phyloP scores from a whole-genome alignment of 2,888 invertebrate genomes.

The Plagodis pulveraria region DNA sequence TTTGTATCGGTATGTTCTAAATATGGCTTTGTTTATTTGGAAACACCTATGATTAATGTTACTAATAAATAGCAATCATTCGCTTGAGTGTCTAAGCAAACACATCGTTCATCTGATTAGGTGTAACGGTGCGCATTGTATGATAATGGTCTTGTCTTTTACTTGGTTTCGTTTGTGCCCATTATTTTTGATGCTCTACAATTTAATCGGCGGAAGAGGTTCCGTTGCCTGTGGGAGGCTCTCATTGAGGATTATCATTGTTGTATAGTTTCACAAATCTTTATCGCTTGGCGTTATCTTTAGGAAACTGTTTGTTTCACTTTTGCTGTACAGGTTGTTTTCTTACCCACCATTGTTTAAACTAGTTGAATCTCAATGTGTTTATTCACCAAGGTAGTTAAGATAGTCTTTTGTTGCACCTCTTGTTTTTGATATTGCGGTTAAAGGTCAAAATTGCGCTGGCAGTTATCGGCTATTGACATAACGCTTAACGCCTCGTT shows the following conservation, averaged over 20 bases:
- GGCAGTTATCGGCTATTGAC: conserved; percentile 65
- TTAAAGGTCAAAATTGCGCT: conserved; percentile 53
- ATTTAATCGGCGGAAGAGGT: conserved; percentile 71
- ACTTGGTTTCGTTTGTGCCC: conserved; percentile 62
- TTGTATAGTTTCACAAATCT: conserved; percentile 53
- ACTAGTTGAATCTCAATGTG: conserved; percentile 27
- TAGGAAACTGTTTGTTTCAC: conserved; percentile 37
- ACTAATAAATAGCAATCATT: conserved; percentile 55
- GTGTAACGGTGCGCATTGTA: conserved; percentile 58
- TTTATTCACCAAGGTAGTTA: conserved; percentile 1
- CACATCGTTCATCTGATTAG: conserved; percentile 55
- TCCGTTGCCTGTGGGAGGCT: conserved; percentile 71
- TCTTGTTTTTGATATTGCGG: conserved; percentile 1
- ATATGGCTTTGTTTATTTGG: conserved; percentile 28
- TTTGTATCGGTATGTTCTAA: background rate
- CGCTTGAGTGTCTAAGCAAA: conserved; percentile 45
- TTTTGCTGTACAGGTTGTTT: conserved; percentile 28
- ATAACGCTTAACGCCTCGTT: conserved; percentile 58
- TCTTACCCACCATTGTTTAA: conserved; percentile 18
- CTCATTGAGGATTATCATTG: conserved; percentile 62
- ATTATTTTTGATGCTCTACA: conserved; percentile 66
- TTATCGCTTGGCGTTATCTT: conserved; percentile 53
- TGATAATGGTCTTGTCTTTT: conserved; percentile 53
- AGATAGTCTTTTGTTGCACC: background rate
- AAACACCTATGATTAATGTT: conserved; percentile 55